phyloP scores from a whole-genome alignment of 1,140 invertebrate species.

The Monochamus saltuarius region DNA sequence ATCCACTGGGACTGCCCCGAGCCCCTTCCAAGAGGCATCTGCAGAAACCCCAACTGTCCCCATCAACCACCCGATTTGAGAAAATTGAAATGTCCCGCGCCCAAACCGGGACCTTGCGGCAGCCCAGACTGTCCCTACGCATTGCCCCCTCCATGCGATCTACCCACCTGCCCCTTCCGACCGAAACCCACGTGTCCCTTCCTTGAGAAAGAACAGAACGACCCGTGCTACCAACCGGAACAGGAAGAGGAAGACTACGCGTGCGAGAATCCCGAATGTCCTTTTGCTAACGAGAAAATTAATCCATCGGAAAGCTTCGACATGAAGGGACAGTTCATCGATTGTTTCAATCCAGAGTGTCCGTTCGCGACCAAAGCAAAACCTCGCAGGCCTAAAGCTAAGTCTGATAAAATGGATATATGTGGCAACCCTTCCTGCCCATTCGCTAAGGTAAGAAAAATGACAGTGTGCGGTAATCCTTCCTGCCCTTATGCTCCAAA shows the following conservation, averaged over 20 bases:
- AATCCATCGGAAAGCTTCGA: background rate
- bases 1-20: slow-evolving; percentile 52
- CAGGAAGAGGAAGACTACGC: slow-evolving; percentile 7
- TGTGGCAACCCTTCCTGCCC: background rate
- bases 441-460: background rate
- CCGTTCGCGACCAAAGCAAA: slow-evolving; percentile 17
- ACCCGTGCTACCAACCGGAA: background rate
- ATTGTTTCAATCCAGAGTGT: slow-evolving; percentile 33
- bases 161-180: slow-evolving; percentile 35
- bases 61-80: slow-evolving; percentile 27
- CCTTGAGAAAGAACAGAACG: slow-evolving; percentile 4
- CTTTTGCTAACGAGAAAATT: background rate
- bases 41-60: slow-evolving; percentile 47
- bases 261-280: slow-evolving; percentile 30
- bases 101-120: slow-evolving; percentile 35
- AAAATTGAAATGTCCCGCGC: slow-evolving; percentile 17
- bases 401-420: background rate
- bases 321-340: slow-evolving; percentile 15
- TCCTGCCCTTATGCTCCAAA: slow-evolving; percentile 17
- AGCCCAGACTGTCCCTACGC: slow-evolving; percentile 38
- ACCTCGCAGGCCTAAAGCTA: background rate
- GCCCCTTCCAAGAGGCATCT: slow-evolving; percentile 45
- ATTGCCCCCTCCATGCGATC: slow-evolving; percentile 33
- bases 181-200: slow-evolving; percentile 26
- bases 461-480: slow-evolving; percentile 13